Percentiles rank a stretch among this genome's conserved stretches.
These are phyloP conservation scores for Styela plicata DNA, from an alignment of 23 tunicate species.

Conservation along the genomic window DNA sequence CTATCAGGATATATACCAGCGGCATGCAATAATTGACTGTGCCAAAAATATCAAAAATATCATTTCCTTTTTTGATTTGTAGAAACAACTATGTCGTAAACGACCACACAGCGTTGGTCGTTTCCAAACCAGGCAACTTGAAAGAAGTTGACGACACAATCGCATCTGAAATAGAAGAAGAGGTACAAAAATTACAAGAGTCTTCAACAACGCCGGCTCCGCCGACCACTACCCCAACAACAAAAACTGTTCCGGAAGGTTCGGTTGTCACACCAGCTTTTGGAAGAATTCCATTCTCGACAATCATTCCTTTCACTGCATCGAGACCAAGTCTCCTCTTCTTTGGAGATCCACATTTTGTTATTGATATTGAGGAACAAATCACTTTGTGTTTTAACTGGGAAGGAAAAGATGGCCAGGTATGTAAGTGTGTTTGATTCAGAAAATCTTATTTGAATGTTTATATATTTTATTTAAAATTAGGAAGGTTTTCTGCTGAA, in stretches of 20 bases:
- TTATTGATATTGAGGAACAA: slow-evolving; percentile 32
- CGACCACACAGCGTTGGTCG: neutral
- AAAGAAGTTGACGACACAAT: neutral
- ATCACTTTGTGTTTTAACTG: slow-evolving; percentile 56
- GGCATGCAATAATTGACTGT: no score
- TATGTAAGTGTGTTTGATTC: neutral
- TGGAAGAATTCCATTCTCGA: neutral
- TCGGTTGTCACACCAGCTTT: neutral
- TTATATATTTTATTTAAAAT: no score
- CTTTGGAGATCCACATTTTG: slow-evolving; percentile 56
- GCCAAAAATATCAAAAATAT: no score
- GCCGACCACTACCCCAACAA: neutral
- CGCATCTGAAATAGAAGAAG: neutral
- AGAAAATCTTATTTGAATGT: no score
- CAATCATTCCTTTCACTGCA: slow-evolving; percentile 13
- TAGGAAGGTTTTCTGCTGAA: neutral
- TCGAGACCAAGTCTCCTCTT: slow-evolving; percentile 16
- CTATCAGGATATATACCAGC: no score
- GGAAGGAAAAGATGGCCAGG: slow-evolving; percentile 33
- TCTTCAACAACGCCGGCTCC: neutral
- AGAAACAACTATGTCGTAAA: slow-evolving; percentile 5
- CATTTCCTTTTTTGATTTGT: no score
- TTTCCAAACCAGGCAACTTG: slow-evolving; percentile 1
- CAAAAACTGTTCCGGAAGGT: neutral
- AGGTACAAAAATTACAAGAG: neutral